phyloP scores from a whole-genome alignment of 2,797 vertebrate species.

The Australoheros facetus region DNA sequence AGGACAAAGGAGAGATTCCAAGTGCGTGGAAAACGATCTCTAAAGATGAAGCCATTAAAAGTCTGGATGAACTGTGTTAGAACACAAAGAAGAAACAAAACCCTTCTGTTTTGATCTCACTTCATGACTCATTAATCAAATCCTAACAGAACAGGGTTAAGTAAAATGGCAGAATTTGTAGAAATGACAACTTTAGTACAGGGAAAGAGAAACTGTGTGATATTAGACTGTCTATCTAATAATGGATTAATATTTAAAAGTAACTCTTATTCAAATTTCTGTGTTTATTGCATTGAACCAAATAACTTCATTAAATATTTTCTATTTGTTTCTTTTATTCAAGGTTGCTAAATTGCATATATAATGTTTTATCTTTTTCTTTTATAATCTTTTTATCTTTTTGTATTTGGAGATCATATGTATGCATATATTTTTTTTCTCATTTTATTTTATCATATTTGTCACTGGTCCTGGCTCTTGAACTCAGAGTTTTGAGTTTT shows the following conservation, averaged over 20 bases:
- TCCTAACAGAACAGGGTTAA: fast-evolving
- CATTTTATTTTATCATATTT: too few relatives aligned
- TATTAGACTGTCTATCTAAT: not conserved
- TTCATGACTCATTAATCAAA: not conserved
- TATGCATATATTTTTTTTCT: too few relatives aligned
- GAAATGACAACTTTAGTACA: fast-evolving
- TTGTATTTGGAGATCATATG: too few relatives aligned
- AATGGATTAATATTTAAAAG: not conserved
- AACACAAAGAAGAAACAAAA: too few relatives aligned
- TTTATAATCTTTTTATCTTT: not conserved
- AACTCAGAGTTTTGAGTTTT: too few relatives aligned
- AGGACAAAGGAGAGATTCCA: slow-evolving; percentile 25
- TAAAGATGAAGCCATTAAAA: slow-evolving; percentile 39
- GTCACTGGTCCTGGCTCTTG: too few relatives aligned
- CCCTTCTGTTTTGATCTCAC: fast-evolving
- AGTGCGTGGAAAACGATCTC: not conserved
- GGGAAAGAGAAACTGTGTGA: fast-evolving
- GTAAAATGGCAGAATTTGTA: fast-evolving
- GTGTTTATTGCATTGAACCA: not conserved
- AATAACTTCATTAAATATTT: not conserved
- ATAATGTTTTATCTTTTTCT: not conserved
- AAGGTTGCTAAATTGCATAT: not conserved
- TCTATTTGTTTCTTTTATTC: not conserved
- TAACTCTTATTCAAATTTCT: fast-evolving
- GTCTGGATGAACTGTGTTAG: slow-evolving; percentile 30